Evolutionary conservation across 2,113 vertebrate species (phyloP).

Genomic region (Neomonachus schauinslandi): DNA sequence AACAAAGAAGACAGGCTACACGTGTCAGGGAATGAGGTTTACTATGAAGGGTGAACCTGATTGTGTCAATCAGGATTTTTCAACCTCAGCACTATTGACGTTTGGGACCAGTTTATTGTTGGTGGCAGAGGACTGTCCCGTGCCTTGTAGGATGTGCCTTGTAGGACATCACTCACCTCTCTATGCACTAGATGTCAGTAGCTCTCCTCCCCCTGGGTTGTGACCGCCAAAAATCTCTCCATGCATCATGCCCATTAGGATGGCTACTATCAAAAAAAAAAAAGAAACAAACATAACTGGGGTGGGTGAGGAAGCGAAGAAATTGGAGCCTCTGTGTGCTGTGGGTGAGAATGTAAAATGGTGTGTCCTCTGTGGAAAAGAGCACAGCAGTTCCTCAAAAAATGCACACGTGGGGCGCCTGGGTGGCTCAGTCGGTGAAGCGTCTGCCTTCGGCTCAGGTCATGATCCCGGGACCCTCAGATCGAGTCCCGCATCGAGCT

Average conservation of each 20-base stretch:
- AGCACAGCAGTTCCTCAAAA: neutral
- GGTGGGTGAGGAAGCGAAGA: neutral
- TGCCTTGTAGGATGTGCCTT: neutral
- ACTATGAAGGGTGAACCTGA: neutral
- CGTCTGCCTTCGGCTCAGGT: no score
- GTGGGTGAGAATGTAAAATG: neutral
- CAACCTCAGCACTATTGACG: rapidly evolving
- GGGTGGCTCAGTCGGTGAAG: no score
- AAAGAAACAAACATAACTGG: neutral
- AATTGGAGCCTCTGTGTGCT: neutral
- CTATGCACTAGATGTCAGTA: no score
- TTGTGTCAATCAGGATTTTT: neutral
- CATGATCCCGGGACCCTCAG: no score
- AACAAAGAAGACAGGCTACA: neutral
- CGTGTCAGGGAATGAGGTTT: neutral
- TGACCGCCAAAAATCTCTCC: neutral
- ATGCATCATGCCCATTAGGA: no score
- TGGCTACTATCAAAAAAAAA: neutral
- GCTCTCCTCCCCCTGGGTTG: neutral
- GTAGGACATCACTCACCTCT: neutral
- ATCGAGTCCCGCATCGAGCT: no score
- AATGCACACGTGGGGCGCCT: neutral
- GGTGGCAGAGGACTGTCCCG: neutral
- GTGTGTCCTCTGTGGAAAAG: neutral
- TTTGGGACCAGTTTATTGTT: neutral